Evolutionary conservation across 2,797 vertebrate genomes (phyloP).

Genomic region (Australoheros facetus): DNA sequence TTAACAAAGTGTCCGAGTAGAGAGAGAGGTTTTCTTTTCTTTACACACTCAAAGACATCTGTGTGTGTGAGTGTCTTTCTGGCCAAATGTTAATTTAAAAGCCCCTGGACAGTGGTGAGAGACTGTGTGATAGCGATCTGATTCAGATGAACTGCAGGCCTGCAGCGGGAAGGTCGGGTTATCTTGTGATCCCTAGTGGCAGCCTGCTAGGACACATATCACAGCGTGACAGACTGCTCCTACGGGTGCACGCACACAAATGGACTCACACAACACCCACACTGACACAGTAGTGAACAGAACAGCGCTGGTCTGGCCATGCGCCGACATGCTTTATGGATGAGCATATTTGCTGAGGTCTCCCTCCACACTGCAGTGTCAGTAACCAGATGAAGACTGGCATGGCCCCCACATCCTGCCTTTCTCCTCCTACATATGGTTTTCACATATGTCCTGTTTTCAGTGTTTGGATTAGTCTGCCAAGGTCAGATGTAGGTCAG

Average conservation of each 20-base stretch:
- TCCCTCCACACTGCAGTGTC: conserved; percentile 56
- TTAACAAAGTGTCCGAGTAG: not conserved
- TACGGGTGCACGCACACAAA: conserved; percentile 26
- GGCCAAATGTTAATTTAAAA: conserved; percentile 42
- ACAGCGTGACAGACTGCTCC: conserved; percentile 57
- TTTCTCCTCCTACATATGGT: conserved; percentile 61
- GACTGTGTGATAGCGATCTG: conserved; percentile 66
- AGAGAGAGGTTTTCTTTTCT: conserved; percentile 30
- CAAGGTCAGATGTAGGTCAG: conserved; percentile 65
- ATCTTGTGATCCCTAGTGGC: conserved; percentile 68
- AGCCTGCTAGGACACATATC: conserved; percentile 60
- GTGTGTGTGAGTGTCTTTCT: conserved; percentile 21
- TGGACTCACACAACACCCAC: conserved; percentile 33
- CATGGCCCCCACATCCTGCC: conserved; percentile 57
- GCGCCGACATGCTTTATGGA: conserved; percentile 70
- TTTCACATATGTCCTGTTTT: conserved; percentile 68
- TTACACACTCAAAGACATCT: not conserved
- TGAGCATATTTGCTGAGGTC: conserved; percentile 66
- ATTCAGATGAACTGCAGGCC: conserved; percentile 70
- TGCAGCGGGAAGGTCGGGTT: conserved; percentile 56
- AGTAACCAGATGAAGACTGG: conserved; percentile 69
- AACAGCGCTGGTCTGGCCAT: conserved; percentile 35
- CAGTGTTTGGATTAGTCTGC: conserved; percentile 51
- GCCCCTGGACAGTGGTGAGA: conserved; percentile 49
- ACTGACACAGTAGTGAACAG: conserved; percentile 36